Base-by-base conservation (phyloP, 2,888 invertebrate genomes). In the Aricia artaxerxes region DNA sequence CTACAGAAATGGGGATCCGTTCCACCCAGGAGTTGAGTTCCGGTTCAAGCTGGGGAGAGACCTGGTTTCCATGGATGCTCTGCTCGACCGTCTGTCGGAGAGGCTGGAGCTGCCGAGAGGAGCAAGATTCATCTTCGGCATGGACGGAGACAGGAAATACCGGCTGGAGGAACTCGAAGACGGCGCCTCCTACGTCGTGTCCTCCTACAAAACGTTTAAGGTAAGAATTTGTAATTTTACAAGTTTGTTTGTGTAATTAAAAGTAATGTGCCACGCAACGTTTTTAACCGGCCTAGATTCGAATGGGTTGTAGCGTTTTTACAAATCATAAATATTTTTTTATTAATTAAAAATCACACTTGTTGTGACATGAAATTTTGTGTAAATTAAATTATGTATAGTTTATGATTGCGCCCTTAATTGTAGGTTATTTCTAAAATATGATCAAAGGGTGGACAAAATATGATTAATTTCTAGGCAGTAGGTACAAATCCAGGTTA, bases 1-100 rank as follows among this genome's bases (percentile, higher is more conserved):
- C 91, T 99, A 97, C 93, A 96, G 98, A 88, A 99, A 99, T 95
- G 99, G 99, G 3, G 98, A 99, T 88, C 97, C 98, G 0, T 98
- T 98, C 88, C 98, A 97, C 87, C 98, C 97, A 24, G 98, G 98
- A 0, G 96, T 98, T 61, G 98, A 98, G 90, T 97, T 97, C 82
- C 93, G 95, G 64, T 98, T 99, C 87, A 97, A 98, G 82, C 98
- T 98, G 0, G 98, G 98, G 1, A 95, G 98, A 81, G 98, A 98
- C 87, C 97, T 99, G 85, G 97, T 97, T 72, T 97, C 97, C 16
- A 92, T 99, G 93, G 98, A 98, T 86, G 97, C 97, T 24, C 93
- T 99, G 73, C 94, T 98, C 85, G 98, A 98, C 87, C 97, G 98
- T 87, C 94, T 99, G 79, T 98, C 98, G 7, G 96, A 98, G 82